phyloP scores from a whole-genome alignment of 2,113 vertebrate genomes.

The Parotia lawesii region DNA sequence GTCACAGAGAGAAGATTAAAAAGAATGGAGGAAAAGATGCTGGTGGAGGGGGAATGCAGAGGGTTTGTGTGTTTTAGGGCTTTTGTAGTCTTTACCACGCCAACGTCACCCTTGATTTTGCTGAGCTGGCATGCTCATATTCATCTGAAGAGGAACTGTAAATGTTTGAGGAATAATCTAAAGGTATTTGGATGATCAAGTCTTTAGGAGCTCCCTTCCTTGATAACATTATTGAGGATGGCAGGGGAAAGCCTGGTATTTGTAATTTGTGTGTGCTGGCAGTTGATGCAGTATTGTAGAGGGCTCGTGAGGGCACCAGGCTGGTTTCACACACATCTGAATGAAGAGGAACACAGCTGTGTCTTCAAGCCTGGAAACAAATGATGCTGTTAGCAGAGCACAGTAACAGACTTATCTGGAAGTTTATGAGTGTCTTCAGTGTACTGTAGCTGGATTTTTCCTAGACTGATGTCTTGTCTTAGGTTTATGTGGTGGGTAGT shows the following conservation, averaged over 20 bases:
- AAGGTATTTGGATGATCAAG: background rate
- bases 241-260: background rate
- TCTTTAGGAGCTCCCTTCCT: background rate
- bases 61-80: background rate
- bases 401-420: background rate
- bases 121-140: background rate
- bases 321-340: background rate
- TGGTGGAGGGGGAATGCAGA: background rate
- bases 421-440: background rate
- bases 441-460: background rate
- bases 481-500: background rate
- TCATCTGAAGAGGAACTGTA: background rate
- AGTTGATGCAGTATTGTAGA: background rate
- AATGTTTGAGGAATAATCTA: background rate
- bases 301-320: background rate
- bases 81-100: background rate
- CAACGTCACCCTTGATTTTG: background rate
- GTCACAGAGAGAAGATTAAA: background rate
- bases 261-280: background rate
- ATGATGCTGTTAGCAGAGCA: background rate
- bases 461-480: background rate
- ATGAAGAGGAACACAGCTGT: background rate
- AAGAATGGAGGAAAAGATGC: background rate
- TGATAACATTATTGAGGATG: background rate
- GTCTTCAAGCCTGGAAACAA: background rate